Conservation (phyloP, 2,797 vertebrate species). For the Lophotriccus pileatus region DNA sequence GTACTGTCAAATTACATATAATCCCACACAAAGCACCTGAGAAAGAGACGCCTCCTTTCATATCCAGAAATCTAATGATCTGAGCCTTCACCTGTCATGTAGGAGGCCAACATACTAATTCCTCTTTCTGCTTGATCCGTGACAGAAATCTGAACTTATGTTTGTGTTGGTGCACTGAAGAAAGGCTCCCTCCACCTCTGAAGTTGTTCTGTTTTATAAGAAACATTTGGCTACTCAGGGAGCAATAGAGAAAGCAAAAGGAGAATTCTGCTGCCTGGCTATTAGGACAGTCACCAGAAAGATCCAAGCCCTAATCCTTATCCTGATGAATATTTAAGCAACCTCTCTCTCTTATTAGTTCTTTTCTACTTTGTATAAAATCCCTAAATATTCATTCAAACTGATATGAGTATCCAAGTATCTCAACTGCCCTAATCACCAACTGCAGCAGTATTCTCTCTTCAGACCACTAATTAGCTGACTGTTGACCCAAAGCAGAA, state of each 20-base stretch:
- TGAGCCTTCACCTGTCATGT: not conserved
- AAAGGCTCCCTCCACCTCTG: not conserved
- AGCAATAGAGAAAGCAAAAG: not conserved
- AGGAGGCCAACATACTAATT: fast-evolving
- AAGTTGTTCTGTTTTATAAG: not conserved
- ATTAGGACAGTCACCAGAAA: not conserved
- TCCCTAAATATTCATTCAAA: not conserved
- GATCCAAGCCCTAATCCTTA: not conserved
- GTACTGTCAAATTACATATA: not conserved
- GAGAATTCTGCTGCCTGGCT: not conserved
- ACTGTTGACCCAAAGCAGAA: not conserved
- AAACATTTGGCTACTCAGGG: not conserved
- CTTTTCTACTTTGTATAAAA: not conserved
- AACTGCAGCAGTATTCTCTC: not conserved
- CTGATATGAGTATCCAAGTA: not conserved
- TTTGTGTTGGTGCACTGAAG: not conserved
- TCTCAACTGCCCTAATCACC: not conserved
- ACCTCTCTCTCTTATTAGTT: not conserved
- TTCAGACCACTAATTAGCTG: not conserved
- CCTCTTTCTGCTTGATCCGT: not conserved
- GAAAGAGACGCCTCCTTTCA: not conserved
- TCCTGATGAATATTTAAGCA: not conserved
- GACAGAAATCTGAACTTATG: not conserved
- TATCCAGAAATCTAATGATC: not conserved
- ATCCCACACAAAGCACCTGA: not conserved